These are phyloP conservation scores for Carassius gibelio DNA, from an alignment of 2,113 vertebrate species.

Conservation along the genomic window DNA sequence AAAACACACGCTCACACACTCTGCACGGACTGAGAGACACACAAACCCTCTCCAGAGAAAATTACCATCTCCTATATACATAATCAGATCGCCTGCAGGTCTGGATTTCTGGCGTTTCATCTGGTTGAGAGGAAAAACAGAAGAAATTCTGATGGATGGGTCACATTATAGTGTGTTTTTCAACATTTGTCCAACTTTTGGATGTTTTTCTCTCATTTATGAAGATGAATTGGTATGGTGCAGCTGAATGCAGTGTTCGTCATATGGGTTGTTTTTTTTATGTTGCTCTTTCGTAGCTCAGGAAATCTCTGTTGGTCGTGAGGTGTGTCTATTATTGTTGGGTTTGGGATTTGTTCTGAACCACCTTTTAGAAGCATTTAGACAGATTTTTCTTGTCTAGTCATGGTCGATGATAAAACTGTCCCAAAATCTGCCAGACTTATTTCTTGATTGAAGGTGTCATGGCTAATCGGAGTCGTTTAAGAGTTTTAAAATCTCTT, in stretches of 20 bases:
- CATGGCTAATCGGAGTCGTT: not conserved
- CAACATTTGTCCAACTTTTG: not conserved
- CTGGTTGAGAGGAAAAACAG: not conserved
- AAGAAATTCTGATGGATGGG: not conserved
- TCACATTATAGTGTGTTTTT: not conserved
- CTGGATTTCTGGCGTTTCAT: conserved; percentile 8
- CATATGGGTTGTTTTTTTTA: not conserved
- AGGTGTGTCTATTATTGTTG: not conserved
- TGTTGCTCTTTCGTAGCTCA: not conserved
- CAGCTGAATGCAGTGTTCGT: not conserved
- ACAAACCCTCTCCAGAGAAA: not conserved
- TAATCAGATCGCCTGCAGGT: conserved; percentile 26
- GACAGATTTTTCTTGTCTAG: not conserved
- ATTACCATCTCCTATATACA: not conserved
- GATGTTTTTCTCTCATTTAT: not conserved
- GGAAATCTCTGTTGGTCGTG: not conserved
- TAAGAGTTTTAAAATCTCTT: not conserved
- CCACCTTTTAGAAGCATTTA: not conserved
- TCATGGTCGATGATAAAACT: not conserved
- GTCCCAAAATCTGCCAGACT: not conserved
- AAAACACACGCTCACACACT: not conserved
- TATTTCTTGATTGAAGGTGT: not conserved
- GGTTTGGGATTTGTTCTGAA: not conserved
- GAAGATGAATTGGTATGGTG: not conserved
- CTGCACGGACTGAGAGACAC: not conserved